Evolutionary conservation across 92 coral and sea anemone species (phyloP), one percentile per base, ranked within the genome.

Genomic region (Phenganax subtilis): DNA sequence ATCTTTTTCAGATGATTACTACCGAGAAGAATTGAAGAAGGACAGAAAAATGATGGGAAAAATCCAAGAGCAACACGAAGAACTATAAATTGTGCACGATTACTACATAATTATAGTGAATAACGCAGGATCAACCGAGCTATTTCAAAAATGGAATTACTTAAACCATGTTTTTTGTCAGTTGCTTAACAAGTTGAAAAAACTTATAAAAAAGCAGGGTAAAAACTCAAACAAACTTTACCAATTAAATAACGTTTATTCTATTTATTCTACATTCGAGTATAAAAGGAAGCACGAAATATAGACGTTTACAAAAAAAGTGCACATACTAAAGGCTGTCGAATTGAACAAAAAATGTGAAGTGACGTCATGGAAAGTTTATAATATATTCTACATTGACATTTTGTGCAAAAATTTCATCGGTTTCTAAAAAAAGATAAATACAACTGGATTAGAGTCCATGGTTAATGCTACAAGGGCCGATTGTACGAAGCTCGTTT

Each of bases 41-140:
- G 83, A 79, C 17, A 79, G 29, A 53, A 31, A 64, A 65, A 79
- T 79, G 47, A 76, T 76, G 81, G 74, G 12, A 62, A 79, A 59
- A 1, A 58, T n/a, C 11, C 1, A 17, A 25, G 29, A 76, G 14
- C 37, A 61, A 51, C 83, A 60, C 16, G 71, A 62, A n/a, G 83
- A 79, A 79, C 61, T 79, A 9, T 79, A 52, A 29, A 44, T 61
- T 61, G 67, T 61, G 67, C n/a, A 61, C n/a, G 25, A 17, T 6
- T 61, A 17, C 25, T 5, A 12, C 28, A 3, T 15, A 17, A 28
- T 17, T 7, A 61, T 0, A 8, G 27, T 15, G 7, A 15, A 61
- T 17, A 5, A 12, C 17, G 27, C 28, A 61, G 67, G n/a, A 17
- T 28, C n/a, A 0, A 15, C 67, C 67, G 8, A 8, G 8, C n/a